These are phyloP conservation scores for Ambastaia sidthimunki DNA, from an alignment of 2,797 vertebrate species.

Conservation along the genomic window DNA sequence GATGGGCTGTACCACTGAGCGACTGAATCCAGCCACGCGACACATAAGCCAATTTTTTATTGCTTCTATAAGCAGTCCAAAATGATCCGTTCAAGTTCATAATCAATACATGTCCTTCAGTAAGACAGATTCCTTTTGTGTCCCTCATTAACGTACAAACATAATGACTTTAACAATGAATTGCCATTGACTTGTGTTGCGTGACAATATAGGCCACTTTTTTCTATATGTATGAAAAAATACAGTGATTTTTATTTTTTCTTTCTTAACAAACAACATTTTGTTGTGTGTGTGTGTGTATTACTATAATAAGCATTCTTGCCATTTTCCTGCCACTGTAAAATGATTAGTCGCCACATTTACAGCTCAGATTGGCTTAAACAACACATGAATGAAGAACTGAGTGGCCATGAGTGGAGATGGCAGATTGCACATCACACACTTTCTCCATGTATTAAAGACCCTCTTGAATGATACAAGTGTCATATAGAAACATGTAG, in stretches of 20 bases:
- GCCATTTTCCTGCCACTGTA: too few species aligned
- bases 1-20: slow-evolving; percentile 35
- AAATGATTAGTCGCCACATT: too few species aligned
- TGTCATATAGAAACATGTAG: neutral
- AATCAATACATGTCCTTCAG: neutral
- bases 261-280: too few species aligned
- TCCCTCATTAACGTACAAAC: neutral
- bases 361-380: neutral
- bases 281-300: too few species aligned
- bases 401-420: too few species aligned
- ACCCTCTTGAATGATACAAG: neutral
- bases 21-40: slow-evolving; percentile 23
- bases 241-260: too few species aligned
- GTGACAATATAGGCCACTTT: too few species aligned
- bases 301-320: too few species aligned
- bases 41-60: slow-evolving; percentile 12
- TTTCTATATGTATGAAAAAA: too few species aligned
- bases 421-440: neutral
- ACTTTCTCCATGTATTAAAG: neutral
- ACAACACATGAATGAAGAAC: neutral
- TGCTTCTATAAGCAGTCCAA: neutral
- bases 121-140: neutral
- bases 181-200: too few species aligned
- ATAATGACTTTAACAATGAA: neutral
- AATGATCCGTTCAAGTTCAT: neutral